Evolutionary conservation across 2,888 invertebrate species (phyloP), one percentile per base, ranked within the genome.

Genomic region (Kuschelorhynchus macadamiae): DNA sequence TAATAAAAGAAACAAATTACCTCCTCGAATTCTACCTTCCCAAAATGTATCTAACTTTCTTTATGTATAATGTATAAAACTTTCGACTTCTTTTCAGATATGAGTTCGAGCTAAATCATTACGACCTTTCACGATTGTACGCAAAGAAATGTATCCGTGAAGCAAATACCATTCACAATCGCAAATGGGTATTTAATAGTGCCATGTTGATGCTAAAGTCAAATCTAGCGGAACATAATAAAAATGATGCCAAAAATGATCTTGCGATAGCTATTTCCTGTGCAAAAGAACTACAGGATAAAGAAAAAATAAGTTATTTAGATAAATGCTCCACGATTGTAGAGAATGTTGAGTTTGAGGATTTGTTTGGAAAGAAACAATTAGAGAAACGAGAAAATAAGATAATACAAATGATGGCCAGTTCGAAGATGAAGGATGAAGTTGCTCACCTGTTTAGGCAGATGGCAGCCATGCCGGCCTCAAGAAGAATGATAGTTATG

Each of bases 181-280:
- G 77, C 12, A 77, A 79, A 5, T 87, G 86, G 86, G 72, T 81
- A 0, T 72, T 86, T 1, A 85, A 86, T 71, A 82, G 81, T 0
- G 76, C 79, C 49, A 83, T 86, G 72, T 66, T 86, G 2, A 73
- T 85, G n/a, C 77, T 83, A 1, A 80, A 82, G 12, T 81, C 84
- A 14, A 85, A 86, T 74, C 76, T 86, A 11, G 74, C 76, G 20
- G 84, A 85, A 72, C 80, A 82, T 65, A 86, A 86, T 49, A 82
- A 83, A 33, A 85, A 83, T 70, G 87, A 87, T 67, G 86, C 87
- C 0, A 83, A 80, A 47, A 82, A 81, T n/a, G 84, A 82, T 65
- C 64, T 82, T 8, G 69, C 73, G 1, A 73, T 74, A n/a, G 79
- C 80, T 0, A 71, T 77, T 8, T 74, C 79, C 11, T 72, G 79